A percentile compares a stretch with the other conserved stretches of the same genome.
phyloP scores from a whole-genome alignment of 2,888 invertebrate genomes.

The Didymodactylos carnosus region DNA sequence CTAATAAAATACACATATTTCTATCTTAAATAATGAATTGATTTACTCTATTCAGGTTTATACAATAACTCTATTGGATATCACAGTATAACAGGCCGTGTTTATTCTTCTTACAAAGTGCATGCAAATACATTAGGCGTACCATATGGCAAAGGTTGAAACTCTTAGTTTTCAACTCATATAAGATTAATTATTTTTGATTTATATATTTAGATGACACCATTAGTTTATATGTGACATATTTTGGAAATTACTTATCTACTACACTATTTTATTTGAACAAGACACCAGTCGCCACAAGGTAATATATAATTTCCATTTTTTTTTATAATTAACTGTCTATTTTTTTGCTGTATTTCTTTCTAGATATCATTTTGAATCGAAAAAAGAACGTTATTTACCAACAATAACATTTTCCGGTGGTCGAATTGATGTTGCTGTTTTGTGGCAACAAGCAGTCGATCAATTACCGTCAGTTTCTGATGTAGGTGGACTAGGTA shows the following conservation, averaged over 20 bases:
- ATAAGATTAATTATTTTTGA: background rate
- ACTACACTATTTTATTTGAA: constrained; percentile 27
- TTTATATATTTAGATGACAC: constrained; percentile 22
- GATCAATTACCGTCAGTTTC: constrained; percentile 20
- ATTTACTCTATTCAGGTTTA: constrained; percentile 21
- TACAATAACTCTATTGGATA: constrained; percentile 29
- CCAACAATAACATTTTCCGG: constrained; percentile 26
- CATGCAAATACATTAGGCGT: constrained; percentile 24
- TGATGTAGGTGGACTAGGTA: constrained; percentile 21
- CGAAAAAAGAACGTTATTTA: constrained; percentile 21
- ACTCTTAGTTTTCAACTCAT: constrained; percentile 2
- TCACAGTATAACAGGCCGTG: constrained; percentile 24
- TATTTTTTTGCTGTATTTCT: constrained; percentile 5
- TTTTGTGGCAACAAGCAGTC: constrained; percentile 25
- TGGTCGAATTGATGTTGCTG: constrained; percentile 26
- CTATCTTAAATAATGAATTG: too few relatives aligned
- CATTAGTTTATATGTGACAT: constrained; percentile 26
- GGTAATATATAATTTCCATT: background rate
- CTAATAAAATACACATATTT: too few relatives aligned
- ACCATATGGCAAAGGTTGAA: constrained; percentile 25
- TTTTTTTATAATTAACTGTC: background rate
- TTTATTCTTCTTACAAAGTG: constrained; percentile 23
- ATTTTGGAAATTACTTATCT: constrained; percentile 25
- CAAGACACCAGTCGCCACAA: constrained; percentile 25
- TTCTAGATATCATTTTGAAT: constrained; percentile 24